These are phyloP conservation scores for Gymnodraco acuticeps DNA, from an alignment of 2,797 vertebrate genomes.

Conservation along the genomic window DNA sequence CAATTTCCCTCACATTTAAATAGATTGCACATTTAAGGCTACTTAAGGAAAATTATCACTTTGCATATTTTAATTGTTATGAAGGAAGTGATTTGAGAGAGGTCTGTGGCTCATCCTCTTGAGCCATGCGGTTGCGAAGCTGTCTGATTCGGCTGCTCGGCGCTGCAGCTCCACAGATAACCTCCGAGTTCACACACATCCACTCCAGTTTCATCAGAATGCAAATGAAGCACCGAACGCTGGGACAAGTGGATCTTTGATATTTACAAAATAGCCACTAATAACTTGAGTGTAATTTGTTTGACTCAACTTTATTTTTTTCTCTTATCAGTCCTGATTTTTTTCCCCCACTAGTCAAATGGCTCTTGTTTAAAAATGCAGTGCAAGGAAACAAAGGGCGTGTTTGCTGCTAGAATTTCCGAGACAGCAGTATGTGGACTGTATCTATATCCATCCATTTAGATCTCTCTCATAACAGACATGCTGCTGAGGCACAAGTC, in stretches of 20 bases:
- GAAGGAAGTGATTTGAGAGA: conserved; percentile 99
- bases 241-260: conserved; percentile 97
- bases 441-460: conserved; percentile 1
- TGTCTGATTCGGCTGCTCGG: conserved; percentile 93
- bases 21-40: conserved; percentile 99
- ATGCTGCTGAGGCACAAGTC: conserved; percentile 32
- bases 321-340: conserved; percentile 79
- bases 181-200: conserved; percentile 96
- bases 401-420: conserved; percentile 40
- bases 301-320: conserved; percentile 94
- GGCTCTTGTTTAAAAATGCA: conserved; percentile 55
- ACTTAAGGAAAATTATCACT: conserved; percentile 99
- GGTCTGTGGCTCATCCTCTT: conserved; percentile 98
- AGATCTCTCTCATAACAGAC: conserved; percentile 10
- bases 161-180: conserved; percentile 97
- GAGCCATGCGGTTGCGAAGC: conserved; percentile 92
- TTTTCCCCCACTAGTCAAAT: conserved; percentile 46
- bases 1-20: conserved; percentile 99
- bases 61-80: conserved; percentile 99
- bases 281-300: conserved; percentile 96
- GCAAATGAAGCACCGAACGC: conserved; percentile 95
- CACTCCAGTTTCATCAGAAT: conserved; percentile 99
- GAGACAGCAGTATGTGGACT: conserved; percentile 16
- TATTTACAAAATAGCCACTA: conserved; percentile 99
- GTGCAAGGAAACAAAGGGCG: conserved; percentile 54